Evolutionary conservation across 2,797 vertebrate genomes (phyloP).

Genomic region (Eidolon dupreanum): DNA sequence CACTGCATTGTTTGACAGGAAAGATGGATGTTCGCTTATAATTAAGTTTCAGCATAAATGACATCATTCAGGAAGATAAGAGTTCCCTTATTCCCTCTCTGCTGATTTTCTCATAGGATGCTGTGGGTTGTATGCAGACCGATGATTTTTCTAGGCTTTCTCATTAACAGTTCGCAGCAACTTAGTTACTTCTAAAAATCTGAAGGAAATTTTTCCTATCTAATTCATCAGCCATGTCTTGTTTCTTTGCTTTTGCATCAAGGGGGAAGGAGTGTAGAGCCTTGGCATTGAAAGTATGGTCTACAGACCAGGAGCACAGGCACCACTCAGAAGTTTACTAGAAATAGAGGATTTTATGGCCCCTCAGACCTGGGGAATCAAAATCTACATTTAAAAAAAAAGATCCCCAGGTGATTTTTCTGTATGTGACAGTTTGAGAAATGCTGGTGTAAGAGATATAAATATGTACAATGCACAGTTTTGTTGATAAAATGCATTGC

Average conservation of each 20-base stretch:
- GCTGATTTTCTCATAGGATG: conserved; percentile 44
- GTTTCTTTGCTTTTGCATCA: neutral
- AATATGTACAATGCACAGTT: neutral
- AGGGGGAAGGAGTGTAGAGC: neutral
- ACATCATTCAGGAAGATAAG: conserved; percentile 77
- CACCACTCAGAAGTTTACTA: neutral
- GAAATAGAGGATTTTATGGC: neutral
- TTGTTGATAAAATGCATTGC: neutral
- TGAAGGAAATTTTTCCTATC: neutral
- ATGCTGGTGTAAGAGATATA: neutral
- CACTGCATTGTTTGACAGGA: conserved; percentile 77
- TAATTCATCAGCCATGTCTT: neutral
- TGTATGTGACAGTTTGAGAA: neutral
- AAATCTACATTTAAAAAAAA: conserved; percentile 49
- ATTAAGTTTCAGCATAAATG: conserved; percentile 80
- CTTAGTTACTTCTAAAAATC: neutral
- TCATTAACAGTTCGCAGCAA: neutral
- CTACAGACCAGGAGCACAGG: neutral
- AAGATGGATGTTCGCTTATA: conserved; percentile 79
- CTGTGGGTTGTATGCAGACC: neutral
- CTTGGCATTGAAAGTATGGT: neutral
- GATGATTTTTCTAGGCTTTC: conserved; percentile 47
- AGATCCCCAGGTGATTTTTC: neutral
- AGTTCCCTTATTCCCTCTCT: conserved; percentile 56
- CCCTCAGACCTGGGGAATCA: neutral